Percentiles rank a stretch among this genome's conserved stretches.
Evolutionary conservation across 2,888 invertebrate genomes (phyloP).

Genomic region (Lepidocyrtinus sp.): DNA sequence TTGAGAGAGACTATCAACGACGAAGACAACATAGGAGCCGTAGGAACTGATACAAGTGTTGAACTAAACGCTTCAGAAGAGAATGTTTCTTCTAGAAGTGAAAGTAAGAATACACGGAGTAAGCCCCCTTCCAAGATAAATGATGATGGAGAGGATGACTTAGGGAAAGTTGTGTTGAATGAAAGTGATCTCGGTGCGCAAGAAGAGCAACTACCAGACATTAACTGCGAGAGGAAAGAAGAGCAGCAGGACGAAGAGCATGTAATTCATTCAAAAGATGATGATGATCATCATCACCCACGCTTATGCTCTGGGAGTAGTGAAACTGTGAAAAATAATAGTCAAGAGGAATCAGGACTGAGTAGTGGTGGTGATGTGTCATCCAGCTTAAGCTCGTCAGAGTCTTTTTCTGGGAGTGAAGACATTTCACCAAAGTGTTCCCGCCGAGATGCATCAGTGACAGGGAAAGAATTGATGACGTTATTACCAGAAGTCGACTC

Average conservation of each 20-base stretch:
- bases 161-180: constrained; percentile 26
- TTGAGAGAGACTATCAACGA: constrained; percentile 9
- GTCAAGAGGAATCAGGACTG: constrained; percentile 56
- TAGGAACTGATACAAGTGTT: too few species aligned
- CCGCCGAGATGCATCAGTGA: constrained; percentile 32
- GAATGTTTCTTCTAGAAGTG: constrained; percentile 2
- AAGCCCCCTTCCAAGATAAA: constrained; percentile 29
- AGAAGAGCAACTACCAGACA: background rate
- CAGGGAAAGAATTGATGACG: constrained; percentile 30
- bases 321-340: constrained; percentile 50
- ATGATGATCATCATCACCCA: constrained; percentile 32
- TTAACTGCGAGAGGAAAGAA: background rate
- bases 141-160: constrained; percentile 33
- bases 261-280: constrained; percentile 29
- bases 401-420: constrained; percentile 55
- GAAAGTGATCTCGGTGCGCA: background rate
- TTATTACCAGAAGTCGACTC: constrained; percentile 15
- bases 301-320: constrained; percentile 24
- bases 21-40: constrained; percentile 3
- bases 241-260: background rate
- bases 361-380: constrained; percentile 55
- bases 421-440: constrained; percentile 51
- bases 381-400: constrained; percentile 55
- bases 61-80: background rate
- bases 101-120: constrained; percentile 26